Evolutionary conservation across 2,113 vertebrate species (phyloP).

Genomic region (Isichthys henryi): DNA sequence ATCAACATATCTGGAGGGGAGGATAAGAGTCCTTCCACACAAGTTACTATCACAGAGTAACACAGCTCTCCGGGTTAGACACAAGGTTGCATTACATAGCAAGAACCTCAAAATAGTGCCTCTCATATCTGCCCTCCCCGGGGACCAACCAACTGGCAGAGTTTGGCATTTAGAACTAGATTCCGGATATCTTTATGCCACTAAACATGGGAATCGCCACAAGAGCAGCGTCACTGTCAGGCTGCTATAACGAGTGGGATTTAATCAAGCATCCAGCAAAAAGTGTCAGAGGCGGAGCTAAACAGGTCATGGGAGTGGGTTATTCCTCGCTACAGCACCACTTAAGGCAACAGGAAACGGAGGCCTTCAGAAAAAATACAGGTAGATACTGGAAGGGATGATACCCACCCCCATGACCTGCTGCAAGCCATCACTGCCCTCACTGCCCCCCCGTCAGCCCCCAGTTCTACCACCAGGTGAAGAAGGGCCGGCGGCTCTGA

Average conservation of each 20-base stretch:
- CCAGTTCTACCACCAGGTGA: conserved; percentile 86
- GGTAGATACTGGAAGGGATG: neutral
- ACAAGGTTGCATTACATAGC: neutral
- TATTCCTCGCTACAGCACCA: neutral
- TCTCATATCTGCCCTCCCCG: neutral
- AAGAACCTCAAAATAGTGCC: neutral
- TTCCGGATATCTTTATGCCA: neutral
- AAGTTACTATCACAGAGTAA: neutral
- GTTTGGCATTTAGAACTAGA: neutral
- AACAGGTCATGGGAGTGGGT: neutral
- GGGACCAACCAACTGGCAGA: neutral
- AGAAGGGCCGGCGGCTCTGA: conserved; percentile 96
- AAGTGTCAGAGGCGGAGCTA: neutral
- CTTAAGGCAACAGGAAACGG: neutral
- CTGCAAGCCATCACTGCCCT: neutral
- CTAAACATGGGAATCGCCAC: neutral
- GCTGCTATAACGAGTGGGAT: neutral
- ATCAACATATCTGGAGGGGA: neutral
- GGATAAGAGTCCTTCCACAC: neutral
- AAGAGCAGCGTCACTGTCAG: neutral
- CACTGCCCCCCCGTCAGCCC: neutral
- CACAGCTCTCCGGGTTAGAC: neutral
- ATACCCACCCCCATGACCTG: neutral
- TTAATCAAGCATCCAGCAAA: neutral
- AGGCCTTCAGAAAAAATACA: neutral